Evolutionary conservation across 2,888 invertebrate species (phyloP).

Genomic region (Eilema depressum): DNA sequence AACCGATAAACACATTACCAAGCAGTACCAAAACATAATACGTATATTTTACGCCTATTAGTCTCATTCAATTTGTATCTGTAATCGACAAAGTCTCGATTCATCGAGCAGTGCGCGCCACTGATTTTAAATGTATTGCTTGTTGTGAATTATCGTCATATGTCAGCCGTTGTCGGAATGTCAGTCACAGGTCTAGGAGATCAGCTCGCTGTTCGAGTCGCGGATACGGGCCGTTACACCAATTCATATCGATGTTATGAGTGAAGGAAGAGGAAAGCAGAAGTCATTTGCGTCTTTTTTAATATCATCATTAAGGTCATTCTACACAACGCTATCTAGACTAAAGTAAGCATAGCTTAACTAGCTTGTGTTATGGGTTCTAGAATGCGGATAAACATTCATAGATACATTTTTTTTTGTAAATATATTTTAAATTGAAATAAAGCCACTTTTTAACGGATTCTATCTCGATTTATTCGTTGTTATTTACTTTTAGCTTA

Average conservation of each 20-base stretch:
- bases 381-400: no score
- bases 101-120: conserved; percentile 65
- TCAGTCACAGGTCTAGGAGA: conserved; percentile 58
- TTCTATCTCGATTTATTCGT: no score
- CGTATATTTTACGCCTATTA: conserved; percentile 73
- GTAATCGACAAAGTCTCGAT: conserved; percentile 76
- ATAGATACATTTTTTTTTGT: no score
- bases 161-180: conserved; percentile 57
- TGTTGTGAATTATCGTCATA: conserved; percentile 67
- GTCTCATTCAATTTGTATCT: conserved; percentile 64
- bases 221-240: not conserved
- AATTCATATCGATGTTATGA: not conserved
- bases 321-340: no score
- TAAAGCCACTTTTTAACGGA: no score
- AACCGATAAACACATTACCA: conserved; percentile 30
- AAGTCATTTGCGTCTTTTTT: not conserved
- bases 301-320: no score
- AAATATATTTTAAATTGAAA: no score
- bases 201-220: conserved; percentile 17
- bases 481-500: no score
- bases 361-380: no score
- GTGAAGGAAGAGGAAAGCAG: not conserved
- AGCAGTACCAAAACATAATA: conserved; percentile 50
- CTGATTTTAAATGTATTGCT: conserved; percentile 76
- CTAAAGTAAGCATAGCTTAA: no score